Evolutionary conservation across 2,888 invertebrate genomes (phyloP).

Genomic region (Isoperla grammatica): DNA sequence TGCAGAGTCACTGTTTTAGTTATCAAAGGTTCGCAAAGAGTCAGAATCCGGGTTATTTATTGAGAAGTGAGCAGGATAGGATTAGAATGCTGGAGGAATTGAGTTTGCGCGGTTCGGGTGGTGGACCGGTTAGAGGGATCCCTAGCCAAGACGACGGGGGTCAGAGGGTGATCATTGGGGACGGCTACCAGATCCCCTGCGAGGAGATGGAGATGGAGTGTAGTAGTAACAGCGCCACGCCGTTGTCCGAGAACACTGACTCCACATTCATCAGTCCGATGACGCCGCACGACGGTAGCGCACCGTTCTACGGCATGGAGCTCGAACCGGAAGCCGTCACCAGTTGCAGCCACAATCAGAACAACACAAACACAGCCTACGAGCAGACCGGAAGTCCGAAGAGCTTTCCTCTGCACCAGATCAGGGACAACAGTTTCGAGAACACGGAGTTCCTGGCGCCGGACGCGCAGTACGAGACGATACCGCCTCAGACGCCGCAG

Average conservation of each 20-base stretch:
- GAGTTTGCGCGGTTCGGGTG: conserved; percentile 1
- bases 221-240: background rate
- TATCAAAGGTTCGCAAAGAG: conserved; percentile 25
- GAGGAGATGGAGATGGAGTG: background rate
- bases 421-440: conserved; percentile 1
- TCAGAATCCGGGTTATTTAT: background rate
- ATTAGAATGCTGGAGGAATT: no score
- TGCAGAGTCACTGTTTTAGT: conserved; percentile 26
- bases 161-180: no score
- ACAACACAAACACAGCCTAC: conserved; percentile 15
- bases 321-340: background rate
- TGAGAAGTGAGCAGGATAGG: no score
- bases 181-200: no score
- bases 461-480: conserved; percentile 59
- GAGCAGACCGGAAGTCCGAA: background rate
- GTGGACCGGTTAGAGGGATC: conserved; percentile 3
- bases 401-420: conserved; percentile 14
- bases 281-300: background rate
- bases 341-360: conserved; percentile 17
- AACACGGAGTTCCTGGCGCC: conserved; percentile 50
- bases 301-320: conserved; percentile 7
- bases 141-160: background rate
- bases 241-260: background rate
- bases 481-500: conserved; percentile 42
- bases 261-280: background rate